These are phyloP conservation scores for Papilio dardanus DNA, from an alignment of 1,140 invertebrate genomes.

Conservation along the genomic window DNA sequence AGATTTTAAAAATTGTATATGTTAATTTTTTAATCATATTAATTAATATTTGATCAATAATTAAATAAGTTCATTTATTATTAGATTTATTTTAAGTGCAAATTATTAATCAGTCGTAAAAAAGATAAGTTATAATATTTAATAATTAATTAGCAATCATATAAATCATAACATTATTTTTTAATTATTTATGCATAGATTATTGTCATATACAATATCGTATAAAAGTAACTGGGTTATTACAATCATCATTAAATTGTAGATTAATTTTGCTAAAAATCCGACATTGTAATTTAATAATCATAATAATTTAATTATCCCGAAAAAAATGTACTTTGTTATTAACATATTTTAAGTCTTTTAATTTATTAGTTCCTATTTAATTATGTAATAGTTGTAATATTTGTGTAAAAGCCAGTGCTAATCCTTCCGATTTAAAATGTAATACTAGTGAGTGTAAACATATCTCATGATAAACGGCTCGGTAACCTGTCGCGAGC, in stretches of 20 bases:
- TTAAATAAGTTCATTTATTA: neutral
- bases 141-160: neutral
- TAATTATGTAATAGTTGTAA: neutral
- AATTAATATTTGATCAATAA: neutral
- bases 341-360: too few species aligned
- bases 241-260: too few species aligned
- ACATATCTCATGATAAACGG: constrained; percentile 77
- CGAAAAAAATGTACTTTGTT: too few species aligned
- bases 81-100: neutral
- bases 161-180: constrained; percentile 7
- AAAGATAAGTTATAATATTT: neutral
- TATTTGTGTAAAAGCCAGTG: constrained; percentile 8
- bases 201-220: neutral
- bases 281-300: too few species aligned
- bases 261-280: too few species aligned
- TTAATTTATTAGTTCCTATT: neutral
- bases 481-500: constrained; percentile 77
- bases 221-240: too few species aligned
- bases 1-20: neutral
- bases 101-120: neutral
- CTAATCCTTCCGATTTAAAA: constrained; percentile 40
- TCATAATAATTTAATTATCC: too few species aligned
- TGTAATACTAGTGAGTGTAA: constrained; percentile 61
- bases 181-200: neutral
- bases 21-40: neutral